phyloP scores from a whole-genome alignment of 2,113 vertebrate species.

The Hemibates koningsi region DNA sequence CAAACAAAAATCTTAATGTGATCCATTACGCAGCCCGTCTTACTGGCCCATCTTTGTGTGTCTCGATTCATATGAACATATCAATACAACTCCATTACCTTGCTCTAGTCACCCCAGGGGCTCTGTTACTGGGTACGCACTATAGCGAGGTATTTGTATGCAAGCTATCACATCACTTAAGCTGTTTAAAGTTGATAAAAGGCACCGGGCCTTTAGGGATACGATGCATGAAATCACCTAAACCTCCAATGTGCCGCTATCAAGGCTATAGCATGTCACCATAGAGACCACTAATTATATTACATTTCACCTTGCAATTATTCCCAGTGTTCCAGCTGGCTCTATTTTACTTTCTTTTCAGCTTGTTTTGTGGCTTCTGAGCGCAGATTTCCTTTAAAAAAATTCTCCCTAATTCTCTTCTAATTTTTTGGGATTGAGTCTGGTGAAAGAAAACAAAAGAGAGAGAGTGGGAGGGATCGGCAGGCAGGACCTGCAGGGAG shows the following conservation, averaged over 20 bases:
- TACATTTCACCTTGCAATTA: not conserved
- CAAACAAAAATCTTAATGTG: not conserved
- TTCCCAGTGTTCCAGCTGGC: not conserved
- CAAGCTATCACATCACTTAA: constrained; percentile 34
- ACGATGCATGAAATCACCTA: constrained; percentile 24
- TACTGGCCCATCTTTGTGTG: not conserved
- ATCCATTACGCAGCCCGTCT: constrained; percentile 6
- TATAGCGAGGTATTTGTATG: constrained; percentile 17
- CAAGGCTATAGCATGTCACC: not conserved
- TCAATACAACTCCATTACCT: constrained; percentile 13
- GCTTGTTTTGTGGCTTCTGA: not conserved
- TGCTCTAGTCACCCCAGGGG: constrained; percentile 4
- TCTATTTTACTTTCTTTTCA: not conserved
- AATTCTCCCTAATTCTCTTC: not conserved
- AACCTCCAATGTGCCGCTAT: not conserved
- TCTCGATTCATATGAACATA: not conserved
- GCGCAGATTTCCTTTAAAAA: not conserved
- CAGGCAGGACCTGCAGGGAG: not conserved
- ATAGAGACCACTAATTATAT: constrained; percentile 14
- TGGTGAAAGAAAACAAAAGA: not conserved
- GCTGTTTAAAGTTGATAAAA: constrained; percentile 49
- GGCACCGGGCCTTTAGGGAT: not conserved
- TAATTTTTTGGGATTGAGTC: not conserved
- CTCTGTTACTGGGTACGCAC: not conserved
- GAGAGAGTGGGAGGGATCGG: not conserved